Conservation (phyloP, 2,888 invertebrate species). For the Agrilus biguttatus region DNA sequence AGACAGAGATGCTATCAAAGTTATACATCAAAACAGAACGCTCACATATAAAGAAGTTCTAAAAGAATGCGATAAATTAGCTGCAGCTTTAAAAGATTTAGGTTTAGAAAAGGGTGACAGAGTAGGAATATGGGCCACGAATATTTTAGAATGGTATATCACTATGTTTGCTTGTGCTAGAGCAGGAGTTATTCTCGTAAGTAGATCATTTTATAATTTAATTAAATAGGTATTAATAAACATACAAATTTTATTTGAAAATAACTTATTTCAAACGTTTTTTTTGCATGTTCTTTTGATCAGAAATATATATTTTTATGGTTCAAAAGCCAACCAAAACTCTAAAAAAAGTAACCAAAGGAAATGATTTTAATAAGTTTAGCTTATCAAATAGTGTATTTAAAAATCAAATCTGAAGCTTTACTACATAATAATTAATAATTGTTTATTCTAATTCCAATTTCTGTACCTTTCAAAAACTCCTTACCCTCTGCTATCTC, state of each 20-base stretch:
- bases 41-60: slow-evolving; percentile 38
- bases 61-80: slow-evolving; percentile 48
- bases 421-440: no score
- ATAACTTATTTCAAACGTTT: no score
- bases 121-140: slow-evolving; percentile 69
- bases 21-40: slow-evolving; percentile 36
- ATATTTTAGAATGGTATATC: slow-evolving; percentile 61
- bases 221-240: no score
- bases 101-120: slow-evolving; percentile 59
- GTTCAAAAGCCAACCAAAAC: no score
- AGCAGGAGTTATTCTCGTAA: slow-evolving; percentile 56
- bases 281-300: no score
- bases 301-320: no score
- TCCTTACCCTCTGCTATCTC: no score
- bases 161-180: slow-evolving; percentile 55
- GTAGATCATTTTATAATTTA: slow-evolving; percentile 6
- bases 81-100: slow-evolving; percentile 49
- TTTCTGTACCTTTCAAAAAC: not conserved
- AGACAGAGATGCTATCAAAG: slow-evolving; percentile 41
- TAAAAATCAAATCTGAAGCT: no score
- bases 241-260: no score
- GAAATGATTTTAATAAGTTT: no score
- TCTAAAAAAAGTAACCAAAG: no score
- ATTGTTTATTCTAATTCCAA: not conserved
- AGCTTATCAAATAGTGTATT: no score